Evolutionary conservation across 1,140 invertebrate species (phyloP), one percentile per base, ranked within the genome.

Genomic region (Aethina tumida): DNA sequence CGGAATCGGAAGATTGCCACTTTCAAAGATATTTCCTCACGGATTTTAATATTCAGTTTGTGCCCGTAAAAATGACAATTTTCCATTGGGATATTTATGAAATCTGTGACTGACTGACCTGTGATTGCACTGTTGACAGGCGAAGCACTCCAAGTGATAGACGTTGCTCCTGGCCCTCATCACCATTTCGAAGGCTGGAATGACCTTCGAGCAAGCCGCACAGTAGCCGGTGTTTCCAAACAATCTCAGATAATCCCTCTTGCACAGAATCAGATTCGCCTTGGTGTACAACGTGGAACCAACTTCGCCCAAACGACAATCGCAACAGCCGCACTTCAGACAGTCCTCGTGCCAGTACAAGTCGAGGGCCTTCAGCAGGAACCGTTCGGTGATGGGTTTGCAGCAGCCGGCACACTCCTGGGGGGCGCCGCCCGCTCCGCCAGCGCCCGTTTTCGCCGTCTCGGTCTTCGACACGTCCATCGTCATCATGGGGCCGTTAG

Each of bases 161-260:
- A 97, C 93, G 62, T 97, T 96, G 57, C 78, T 86, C 59, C 88
- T 83, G 9, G 93, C 93, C 52, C 92, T 73, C 94, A 98, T 98
- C 39, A 97, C 95, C 91, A 97, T 95, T 66, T 97, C 94, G 62
- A 96, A 97, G 26, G 93, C 92, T 3, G 94, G 94, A 63, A 98
- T 97, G 54, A 90, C 85, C 71, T 97, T 96, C 62, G 84, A 84
- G 67, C 88, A 93, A 10, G 91, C 91, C 19, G 90, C 85, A 69
- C 93, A 97, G 63, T 89, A 85, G 19, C 85, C 85, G n/a, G 84
- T 88, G 51, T 82, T 86, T 20, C 84, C 85, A 57, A 90, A 90
- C 52, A 90, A 70, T 89, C 93, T 93, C 54, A 98, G 76, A 70
- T 98, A 97, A 65, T 97, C 94, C 61, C 92, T 75, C 67, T 92